Conservation (phyloP, 2,113 vertebrate species). For the Pseudorasbora parva region DNA sequence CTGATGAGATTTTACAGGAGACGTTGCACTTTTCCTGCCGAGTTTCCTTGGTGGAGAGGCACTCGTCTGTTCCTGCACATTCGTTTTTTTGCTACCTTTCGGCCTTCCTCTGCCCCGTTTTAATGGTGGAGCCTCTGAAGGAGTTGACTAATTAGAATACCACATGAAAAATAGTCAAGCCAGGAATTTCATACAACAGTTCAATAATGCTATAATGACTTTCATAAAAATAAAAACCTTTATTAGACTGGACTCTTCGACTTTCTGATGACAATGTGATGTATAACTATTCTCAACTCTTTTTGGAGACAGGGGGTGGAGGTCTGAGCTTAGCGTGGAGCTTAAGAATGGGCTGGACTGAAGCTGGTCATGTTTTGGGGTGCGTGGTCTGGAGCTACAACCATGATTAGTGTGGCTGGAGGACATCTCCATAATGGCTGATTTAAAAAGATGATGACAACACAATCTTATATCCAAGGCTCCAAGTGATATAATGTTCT, state of each 20-base stretch:
- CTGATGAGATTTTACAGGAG: not conserved
- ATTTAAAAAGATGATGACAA: too few relatives aligned
- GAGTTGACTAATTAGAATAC: not conserved
- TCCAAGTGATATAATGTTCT: not conserved
- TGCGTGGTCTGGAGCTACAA: not conserved
- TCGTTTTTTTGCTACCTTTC: constrained; percentile 3
- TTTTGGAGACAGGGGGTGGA: not conserved
- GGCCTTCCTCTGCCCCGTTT: constrained; percentile 3
- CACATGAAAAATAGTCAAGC: not conserved
- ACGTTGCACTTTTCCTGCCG: not conserved
- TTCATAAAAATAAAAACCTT: constrained; percentile 58
- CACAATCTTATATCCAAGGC: too few relatives aligned
- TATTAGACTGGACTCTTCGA: not conserved
- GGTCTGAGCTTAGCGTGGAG: constrained; percentile 59
- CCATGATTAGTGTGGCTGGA: not conserved
- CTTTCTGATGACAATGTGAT: constrained; percentile 9
- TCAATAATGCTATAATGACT: not conserved
- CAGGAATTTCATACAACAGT: not conserved
- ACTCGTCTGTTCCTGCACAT: not conserved
- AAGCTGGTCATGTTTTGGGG: constrained; percentile 51
- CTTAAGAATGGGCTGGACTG: constrained; percentile 5
- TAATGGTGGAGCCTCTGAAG: not conserved
- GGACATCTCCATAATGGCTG: not conserved
- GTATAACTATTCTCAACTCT: not conserved
- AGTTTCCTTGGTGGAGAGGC: constrained; percentile 21